Percentiles rank a stretch among this genome's conserved stretches.
Conservation (phyloP, 2,797 vertebrate genomes). For the Urophycis tenuis region DNA sequence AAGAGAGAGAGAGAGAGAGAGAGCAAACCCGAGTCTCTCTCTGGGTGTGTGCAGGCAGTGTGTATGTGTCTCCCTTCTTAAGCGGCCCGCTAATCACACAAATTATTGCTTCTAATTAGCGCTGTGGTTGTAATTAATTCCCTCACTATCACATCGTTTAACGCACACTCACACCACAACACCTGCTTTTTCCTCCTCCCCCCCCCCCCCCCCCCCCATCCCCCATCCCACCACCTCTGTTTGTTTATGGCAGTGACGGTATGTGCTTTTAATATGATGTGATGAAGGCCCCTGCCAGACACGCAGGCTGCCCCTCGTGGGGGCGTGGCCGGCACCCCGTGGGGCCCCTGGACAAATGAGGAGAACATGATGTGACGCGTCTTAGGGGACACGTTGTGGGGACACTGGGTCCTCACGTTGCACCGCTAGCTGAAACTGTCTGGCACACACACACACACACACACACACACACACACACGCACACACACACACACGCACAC, state of each 20-base stretch:
- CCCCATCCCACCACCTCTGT: conserved; percentile 80
- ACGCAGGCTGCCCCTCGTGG: conserved; percentile 27
- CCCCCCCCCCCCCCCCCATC: background rate
- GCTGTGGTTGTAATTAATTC: conserved; percentile 99
- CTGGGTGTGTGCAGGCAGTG: conserved; percentile 38
- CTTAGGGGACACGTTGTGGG: background rate
- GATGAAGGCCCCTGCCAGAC: conserved; percentile 61
- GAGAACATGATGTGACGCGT: background rate
- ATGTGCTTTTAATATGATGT: conserved; percentile 97
- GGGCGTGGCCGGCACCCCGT: background rate
- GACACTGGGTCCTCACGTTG: background rate
- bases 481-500: too few species aligned
- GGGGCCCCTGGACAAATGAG: background rate
- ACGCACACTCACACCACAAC: conserved; percentile 92
- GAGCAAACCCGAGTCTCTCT: background rate
- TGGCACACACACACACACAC: too few species aligned
- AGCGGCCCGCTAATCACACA: conserved; percentile 99
- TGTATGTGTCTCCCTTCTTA: conserved; percentile 88
- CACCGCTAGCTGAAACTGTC: background rate
- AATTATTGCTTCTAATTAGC: conserved; percentile 99
- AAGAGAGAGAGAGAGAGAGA: background rate
- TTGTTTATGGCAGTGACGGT: conserved; percentile 95
- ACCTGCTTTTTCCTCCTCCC: conserved; percentile 89
- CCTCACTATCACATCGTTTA: conserved; percentile 99
- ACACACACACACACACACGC: too few species aligned